Evolutionary conservation across 2,113 vertebrate genomes (phyloP), one percentile per base, ranked within the genome.

Genomic region (Ctenomys sociabilis): DNA sequence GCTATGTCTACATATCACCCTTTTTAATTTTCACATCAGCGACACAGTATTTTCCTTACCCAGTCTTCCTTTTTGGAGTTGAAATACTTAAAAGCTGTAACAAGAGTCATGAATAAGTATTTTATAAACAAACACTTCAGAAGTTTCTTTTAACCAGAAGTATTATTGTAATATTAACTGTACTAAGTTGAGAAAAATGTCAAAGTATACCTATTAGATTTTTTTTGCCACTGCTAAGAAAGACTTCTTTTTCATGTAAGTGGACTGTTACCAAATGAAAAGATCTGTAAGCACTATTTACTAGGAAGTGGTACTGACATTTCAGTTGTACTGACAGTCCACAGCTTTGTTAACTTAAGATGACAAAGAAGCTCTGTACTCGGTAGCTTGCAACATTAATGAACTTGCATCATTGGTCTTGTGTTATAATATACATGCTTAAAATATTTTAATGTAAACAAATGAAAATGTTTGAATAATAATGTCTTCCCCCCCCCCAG

Each of bases 61-160:
- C 97, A 97, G 90, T 97, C 97, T 98, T 98, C 97, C 97, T 97
- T 88, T 96, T 96, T 97, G 95, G 96, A 97, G 95, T 95, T 98
- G 95, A 97, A 97, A 95, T 97, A 96, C 96, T 97, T 97, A 96
- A 98, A 95, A 98, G 90, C 94, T 97, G 66, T 96, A 97, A 96
- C 54, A 95, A 24, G 82, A 96, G 37, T 95, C 73, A 72, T 94
- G 82, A 90, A 75, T 95, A 95, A 94, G 72, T 95, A 32, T 61
- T 97, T 93, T 85, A 83, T 97, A 90, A 96, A 87, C 66, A 95
- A 82, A 96, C 54, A 43, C 85, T 21, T 95, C 78, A 43, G 84
- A 91, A 86, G n/a, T 95, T 97, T 97, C 45, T 95, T 96, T 95
- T 52, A 90, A 75, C 68, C 45, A 81, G 81, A 94, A 85, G 30